Conservation (phyloP, 35 echinoderm and acorn worm genomes). For the Diadema setosum region DNA sequence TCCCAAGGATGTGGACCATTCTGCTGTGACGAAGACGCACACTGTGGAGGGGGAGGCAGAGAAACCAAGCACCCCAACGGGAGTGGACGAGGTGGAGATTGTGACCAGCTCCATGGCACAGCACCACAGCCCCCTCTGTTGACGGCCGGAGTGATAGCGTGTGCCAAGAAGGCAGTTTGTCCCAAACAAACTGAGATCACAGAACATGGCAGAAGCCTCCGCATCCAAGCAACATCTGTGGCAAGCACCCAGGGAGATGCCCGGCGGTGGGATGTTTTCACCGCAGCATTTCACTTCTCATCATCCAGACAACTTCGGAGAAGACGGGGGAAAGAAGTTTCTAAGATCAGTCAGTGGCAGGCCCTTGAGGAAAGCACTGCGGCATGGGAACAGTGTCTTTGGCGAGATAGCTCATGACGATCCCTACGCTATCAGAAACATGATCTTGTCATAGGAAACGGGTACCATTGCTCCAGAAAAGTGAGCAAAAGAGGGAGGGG, state of each 20-base stretch:
- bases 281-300: neutral
- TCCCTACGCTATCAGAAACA: no score
- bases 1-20: neutral
- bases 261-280: neutral
- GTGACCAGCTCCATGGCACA: neutral
- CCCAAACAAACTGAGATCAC: no score
- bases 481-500: no score
- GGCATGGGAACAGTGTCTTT: no score
- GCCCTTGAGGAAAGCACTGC: no score
- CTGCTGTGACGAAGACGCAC: neutral
- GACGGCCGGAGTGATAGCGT: neutral
- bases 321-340: neutral
- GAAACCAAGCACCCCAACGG: conserved; percentile 2
- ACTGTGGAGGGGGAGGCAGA: neutral
- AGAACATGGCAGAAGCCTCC: neutral
- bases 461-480: no score
- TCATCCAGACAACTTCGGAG: neutral
- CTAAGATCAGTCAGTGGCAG: no score
- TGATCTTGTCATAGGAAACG: no score
- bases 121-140: neutral
- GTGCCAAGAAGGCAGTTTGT: neutral
- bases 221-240: neutral
- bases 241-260: neutral
- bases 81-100: neutral
- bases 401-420: no score